A percentile compares a stretch with the other conserved stretches of the same genome.
These are phyloP conservation scores for Leptocoma aspasia DNA, from an alignment of 2,113 vertebrate species.

Conservation along the genomic window DNA sequence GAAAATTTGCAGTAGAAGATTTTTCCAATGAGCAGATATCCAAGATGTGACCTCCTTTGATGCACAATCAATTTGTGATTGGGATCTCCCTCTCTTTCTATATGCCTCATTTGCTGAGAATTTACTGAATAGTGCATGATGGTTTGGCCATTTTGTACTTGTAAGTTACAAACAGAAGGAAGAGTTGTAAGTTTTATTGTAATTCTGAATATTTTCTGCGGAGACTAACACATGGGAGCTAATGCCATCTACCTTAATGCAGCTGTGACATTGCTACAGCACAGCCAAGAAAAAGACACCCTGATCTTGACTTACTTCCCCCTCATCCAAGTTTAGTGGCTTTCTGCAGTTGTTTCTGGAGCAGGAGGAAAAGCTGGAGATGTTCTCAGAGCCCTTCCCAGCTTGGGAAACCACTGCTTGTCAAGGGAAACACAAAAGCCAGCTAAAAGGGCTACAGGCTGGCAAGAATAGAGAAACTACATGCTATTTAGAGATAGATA, in stretches of 20 bases:
- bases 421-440: not conserved
- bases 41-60: not conserved
- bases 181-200: not conserved
- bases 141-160: not conserved
- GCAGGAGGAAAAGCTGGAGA: not conserved
- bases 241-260: not conserved
- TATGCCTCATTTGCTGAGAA: not conserved
- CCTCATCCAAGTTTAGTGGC: not conserved
- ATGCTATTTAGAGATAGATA: not conserved
- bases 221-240: accelerated
- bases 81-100: not conserved
- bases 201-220: not conserved
- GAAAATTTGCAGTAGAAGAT: not conserved
- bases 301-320: not conserved
- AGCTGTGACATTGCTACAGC: not conserved
- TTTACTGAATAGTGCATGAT: not conserved
- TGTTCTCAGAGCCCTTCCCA: not conserved
- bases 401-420: not conserved
- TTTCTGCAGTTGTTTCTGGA: not conserved
- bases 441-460: not conserved
- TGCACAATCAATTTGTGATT: not conserved
- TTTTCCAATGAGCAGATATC: not conserved
- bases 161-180: not conserved
- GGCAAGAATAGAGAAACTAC: not conserved
- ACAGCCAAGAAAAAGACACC: not conserved